A percentile compares a stretch with the other conserved stretches of the same genome.
These are phyloP conservation scores for Ceratina australensis DNA, from an alignment of 1,140 invertebrate genomes.

Conservation along the genomic window DNA sequence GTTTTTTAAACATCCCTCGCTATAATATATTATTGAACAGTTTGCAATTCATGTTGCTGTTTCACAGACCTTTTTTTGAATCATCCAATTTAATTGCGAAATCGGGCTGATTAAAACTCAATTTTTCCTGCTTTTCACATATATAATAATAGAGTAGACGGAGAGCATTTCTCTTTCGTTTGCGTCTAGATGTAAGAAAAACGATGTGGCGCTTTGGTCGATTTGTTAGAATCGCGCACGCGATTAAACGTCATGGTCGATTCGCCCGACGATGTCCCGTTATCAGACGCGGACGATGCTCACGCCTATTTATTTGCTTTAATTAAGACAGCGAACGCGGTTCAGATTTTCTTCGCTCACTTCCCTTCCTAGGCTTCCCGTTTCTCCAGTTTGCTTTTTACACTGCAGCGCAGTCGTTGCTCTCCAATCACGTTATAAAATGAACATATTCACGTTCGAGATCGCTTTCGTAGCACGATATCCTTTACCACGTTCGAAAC, in stretches of 20 bases:
- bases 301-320: conserved; percentile 16
- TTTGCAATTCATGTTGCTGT: too few relatives aligned
- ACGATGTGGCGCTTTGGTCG: too few relatives aligned
- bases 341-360: background rate
- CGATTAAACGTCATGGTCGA: conserved; percentile 2
- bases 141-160: too few relatives aligned
- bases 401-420: conserved; percentile 31
- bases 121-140: background rate
- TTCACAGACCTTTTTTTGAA: too few relatives aligned
- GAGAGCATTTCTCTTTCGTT: background rate
- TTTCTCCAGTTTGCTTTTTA: conserved; percentile 25
- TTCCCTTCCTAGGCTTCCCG: background rate
- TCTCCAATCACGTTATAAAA: conserved; percentile 22
- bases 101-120: too few relatives aligned
- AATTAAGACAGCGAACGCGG: background rate
- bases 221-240: background rate
- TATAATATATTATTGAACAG: too few relatives aligned
- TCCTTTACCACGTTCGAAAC: too few relatives aligned
- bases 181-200: background rate
- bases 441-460: conserved; percentile 24
- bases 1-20: too few relatives aligned
- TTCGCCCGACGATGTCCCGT: conserved; percentile 30
- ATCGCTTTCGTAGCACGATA: conserved; percentile 11
- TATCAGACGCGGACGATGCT: background rate
- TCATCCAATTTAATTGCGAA: too few relatives aligned